A percentile compares a stretch with the other conserved stretches of the same genome.
Conservation (phyloP, 2,113 vertebrate species). For the Osmerus eperlanus region DNA sequence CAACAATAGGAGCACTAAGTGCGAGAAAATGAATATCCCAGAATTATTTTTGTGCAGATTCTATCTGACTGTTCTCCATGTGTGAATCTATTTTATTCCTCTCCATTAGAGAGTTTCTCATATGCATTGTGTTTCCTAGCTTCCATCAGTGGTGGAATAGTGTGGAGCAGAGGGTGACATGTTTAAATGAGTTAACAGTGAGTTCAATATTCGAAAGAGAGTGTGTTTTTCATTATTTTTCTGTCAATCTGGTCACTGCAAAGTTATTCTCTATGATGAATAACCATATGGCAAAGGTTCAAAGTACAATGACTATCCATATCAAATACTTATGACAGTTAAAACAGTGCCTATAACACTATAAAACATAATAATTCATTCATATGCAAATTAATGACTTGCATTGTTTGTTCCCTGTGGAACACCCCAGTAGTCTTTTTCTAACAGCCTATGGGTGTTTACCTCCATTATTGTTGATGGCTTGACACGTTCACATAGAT, state of each 20-base stretch:
- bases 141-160: slow-evolving; percentile 51
- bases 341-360: slow-evolving; percentile 51
- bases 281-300: slow-evolving; percentile 46
- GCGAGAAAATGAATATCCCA: slow-evolving; percentile 26
- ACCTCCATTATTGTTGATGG: slow-evolving; percentile 34
- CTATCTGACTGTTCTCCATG: slow-evolving; percentile 37
- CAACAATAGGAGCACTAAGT: slow-evolving; percentile 28
- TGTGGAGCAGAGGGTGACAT: slow-evolving; percentile 49
- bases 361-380: slow-evolving; percentile 61
- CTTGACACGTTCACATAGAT: slow-evolving; percentile 37
- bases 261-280: slow-evolving; percentile 48
- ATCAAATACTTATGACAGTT: slow-evolving; percentile 48
- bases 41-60: slow-evolving; percentile 51
- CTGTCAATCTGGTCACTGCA: slow-evolving; percentile 49
- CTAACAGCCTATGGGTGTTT: slow-evolving; percentile 42
- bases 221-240: slow-evolving; percentile 56
- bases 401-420: slow-evolving; percentile 26
- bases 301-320: slow-evolving; percentile 48
- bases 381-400: slow-evolving; percentile 60
- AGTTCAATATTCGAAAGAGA: slow-evolving; percentile 33
- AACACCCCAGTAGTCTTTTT: slow-evolving; percentile 23
- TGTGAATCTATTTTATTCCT: slow-evolving; percentile 29
- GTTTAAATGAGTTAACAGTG: slow-evolving; percentile 53
- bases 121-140: slow-evolving; percentile 41
- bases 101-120: slow-evolving; percentile 39